Conservation (phyloP, 1,140 invertebrate species). For the Thaumatotibia leucotreta region DNA sequence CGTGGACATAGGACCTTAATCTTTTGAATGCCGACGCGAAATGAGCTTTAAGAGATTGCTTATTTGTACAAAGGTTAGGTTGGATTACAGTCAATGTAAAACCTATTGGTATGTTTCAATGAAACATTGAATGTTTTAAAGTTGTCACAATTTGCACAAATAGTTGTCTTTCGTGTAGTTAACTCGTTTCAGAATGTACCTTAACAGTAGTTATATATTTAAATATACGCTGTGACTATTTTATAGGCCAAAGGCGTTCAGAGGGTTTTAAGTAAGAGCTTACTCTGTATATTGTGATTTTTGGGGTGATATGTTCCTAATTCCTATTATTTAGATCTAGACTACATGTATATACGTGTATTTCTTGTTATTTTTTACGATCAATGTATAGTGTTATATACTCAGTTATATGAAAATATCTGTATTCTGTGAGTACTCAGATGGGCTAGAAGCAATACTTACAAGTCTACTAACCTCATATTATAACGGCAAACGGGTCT, state of each 20-base stretch:
- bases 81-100: neutral
- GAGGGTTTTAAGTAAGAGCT: neutral
- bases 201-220: neutral
- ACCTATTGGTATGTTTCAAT: neutral
- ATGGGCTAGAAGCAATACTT: neutral
- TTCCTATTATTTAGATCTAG: neutral
- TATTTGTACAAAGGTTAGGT: neutral
- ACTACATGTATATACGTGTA: neutral
- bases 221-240: neutral
- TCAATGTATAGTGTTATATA: constrained; percentile 1
- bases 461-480: no score
- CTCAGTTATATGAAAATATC: neutral
- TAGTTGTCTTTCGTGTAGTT: neutral
- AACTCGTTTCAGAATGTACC: neutral
- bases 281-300: constrained; percentile 5
- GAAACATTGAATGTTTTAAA: neutral
- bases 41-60: neutral
- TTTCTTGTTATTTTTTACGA: neutral
- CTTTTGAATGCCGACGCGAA: neutral
- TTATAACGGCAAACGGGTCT: no score
- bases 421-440: neutral
- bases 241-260: neutral
- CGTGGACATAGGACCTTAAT: neutral
- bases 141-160: neutral
- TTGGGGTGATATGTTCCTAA: neutral